Conservation (phyloP, 2,797 vertebrate species). For the Gallinago stenura region DNA sequence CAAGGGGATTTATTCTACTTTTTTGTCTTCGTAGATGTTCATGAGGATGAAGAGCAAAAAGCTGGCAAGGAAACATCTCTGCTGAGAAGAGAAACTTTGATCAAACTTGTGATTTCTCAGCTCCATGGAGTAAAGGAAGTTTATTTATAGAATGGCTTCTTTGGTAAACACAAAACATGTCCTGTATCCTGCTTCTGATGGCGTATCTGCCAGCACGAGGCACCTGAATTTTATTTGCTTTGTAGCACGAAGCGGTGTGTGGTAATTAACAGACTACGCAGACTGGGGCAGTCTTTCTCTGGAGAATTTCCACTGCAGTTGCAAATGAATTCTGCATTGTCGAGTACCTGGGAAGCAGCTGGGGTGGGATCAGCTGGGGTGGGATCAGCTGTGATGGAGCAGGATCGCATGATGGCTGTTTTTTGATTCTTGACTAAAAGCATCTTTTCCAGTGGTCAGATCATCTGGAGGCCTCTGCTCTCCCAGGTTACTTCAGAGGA, state of each 20-base stretch:
- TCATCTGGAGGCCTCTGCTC: background rate
- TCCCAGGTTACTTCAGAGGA: background rate
- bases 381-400: background rate
- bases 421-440: background rate
- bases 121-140: background rate
- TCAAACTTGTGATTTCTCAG: slow-evolving; percentile 38
- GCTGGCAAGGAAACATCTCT: slow-evolving; percentile 9
- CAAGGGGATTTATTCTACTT: background rate
- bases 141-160: slow-evolving; percentile 8
- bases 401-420: background rate
- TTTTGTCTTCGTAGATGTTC: background rate
- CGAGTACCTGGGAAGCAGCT: rapidly evolving
- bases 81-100: slow-evolving; percentile 23
- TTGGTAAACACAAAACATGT: background rate
- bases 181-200: background rate
- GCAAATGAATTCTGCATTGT: rapidly evolving
- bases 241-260: background rate
- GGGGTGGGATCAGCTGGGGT: background rate
- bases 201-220: background rate
- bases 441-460: background rate
- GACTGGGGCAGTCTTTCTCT: background rate
- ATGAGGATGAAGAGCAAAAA: background rate
- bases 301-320: background rate
- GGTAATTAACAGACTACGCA: background rate
- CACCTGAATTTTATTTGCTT: rapidly evolving